Conservation (phyloP, 2,797 vertebrate species). For the Xiphorhynchus erythropygius region DNA sequence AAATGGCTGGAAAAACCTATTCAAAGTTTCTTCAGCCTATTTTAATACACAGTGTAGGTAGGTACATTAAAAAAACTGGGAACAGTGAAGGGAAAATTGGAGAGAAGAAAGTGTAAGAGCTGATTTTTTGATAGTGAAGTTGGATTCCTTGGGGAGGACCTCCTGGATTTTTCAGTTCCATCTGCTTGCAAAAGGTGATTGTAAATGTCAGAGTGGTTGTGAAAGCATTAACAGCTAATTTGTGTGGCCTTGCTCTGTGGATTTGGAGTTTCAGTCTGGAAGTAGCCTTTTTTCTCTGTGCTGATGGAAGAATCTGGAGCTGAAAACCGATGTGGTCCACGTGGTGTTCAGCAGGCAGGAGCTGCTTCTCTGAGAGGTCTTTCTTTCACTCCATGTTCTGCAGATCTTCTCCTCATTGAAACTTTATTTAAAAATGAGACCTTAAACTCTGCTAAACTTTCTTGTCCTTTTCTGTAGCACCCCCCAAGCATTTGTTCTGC, state of each 20-base stretch:
- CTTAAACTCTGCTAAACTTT: neutral
- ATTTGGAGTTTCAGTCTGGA: neutral
- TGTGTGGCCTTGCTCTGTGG: neutral
- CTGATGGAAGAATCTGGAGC: neutral
- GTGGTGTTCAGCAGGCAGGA: neutral
- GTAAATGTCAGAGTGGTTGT: neutral
- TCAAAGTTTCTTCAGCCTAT: neutral
- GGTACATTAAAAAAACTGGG: neutral
- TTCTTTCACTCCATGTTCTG: neutral
- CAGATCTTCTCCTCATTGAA: neutral
- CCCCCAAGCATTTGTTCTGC: neutral
- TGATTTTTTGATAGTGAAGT: neutral
- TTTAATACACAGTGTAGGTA: neutral
- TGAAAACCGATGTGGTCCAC: neutral
- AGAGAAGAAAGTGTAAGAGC: neutral
- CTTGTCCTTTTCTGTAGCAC: neutral
- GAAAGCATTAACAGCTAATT: neutral
- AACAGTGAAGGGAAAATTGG: neutral
- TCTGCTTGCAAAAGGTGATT: neutral
- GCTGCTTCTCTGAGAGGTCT: neutral
- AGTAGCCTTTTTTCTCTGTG: neutral
- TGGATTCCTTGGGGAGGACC: neutral
- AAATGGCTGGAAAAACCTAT: neutral
- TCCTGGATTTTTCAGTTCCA: neutral
- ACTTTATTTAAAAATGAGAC: neutral